Evolutionary conservation across 2,888 invertebrate genomes (phyloP).

Genomic region (Eupeodes luniger): DNA sequence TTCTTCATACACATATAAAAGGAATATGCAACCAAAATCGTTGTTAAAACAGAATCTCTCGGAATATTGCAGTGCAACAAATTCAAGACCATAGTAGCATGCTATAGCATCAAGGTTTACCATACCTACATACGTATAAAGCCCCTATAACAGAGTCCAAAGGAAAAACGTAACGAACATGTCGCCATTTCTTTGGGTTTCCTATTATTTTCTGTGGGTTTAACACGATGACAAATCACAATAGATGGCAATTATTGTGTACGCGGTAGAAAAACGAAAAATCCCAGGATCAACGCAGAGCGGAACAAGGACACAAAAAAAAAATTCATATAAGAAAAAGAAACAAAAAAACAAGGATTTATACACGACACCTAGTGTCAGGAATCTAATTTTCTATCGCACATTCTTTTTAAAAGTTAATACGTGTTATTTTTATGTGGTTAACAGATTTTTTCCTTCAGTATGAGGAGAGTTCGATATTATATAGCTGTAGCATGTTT

Average conservation of each 20-base stretch:
- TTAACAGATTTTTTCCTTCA: constrained; percentile 43
- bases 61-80: constrained; percentile 42
- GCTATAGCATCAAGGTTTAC: background rate
- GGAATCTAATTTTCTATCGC: constrained; percentile 76
- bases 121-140: background rate
- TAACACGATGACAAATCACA: constrained; percentile 73
- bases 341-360: constrained; percentile 54
- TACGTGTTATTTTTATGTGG: constrained; percentile 73
- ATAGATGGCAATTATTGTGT: constrained; percentile 75
- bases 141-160: background rate
- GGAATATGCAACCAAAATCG: constrained; percentile 39
- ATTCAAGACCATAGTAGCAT: constrained; percentile 33
- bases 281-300: background rate
- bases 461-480: constrained; percentile 10
- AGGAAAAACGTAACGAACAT: constrained; percentile 44
- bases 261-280: constrained; percentile 28
- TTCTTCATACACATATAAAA: background rate
- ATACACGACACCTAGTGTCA: constrained; percentile 75
- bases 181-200: constrained; percentile 60
- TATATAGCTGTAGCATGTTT: background rate
- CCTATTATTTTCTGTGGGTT: constrained; percentile 66
- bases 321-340: background rate
- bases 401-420: constrained; percentile 75
- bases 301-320: background rate
- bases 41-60: constrained; percentile 32